Conservation (phyloP, 2,797 vertebrate species). For the Hypotaenidia philippensis region DNA sequence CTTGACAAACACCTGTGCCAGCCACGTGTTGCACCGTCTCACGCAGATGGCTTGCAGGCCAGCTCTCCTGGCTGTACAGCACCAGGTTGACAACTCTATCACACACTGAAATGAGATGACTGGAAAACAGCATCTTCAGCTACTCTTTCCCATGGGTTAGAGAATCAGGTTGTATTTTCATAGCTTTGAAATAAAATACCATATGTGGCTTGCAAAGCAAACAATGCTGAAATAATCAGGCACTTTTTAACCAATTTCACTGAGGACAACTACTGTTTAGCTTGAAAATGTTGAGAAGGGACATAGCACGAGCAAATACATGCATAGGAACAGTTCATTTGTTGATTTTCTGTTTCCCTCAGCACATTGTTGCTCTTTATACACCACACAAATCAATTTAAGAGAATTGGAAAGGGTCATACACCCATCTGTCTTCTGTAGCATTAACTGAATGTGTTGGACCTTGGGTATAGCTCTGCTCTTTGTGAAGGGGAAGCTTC, state of each 20-base stretch:
- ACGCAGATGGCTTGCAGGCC: not conserved
- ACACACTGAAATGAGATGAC: not conserved
- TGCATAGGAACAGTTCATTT: constrained; percentile 28
- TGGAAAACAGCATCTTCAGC: not conserved
- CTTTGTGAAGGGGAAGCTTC: not conserved
- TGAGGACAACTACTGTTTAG: not conserved
- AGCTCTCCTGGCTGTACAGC: not conserved
- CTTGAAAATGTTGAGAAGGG: not conserved
- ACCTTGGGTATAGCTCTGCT: not conserved
- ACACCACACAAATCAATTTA: not conserved
- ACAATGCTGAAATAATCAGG: constrained; percentile 45
- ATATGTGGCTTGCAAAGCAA: constrained; percentile 7
- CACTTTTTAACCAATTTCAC: constrained; percentile 40
- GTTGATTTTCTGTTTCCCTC: not conserved
- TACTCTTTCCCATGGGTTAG: not conserved
- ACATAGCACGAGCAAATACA: not conserved
- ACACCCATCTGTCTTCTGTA: not conserved
- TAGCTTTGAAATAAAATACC: constrained; percentile 47
- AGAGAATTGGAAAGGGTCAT: not conserved
- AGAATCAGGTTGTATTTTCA: constrained; percentile 54
- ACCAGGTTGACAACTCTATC: not conserved
- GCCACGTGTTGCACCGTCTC: not conserved
- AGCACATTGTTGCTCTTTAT: not conserved
- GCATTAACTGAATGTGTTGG: not conserved
- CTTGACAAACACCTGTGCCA: not conserved